These are phyloP conservation scores for Anaspis maculata DNA, from an alignment of 2,888 invertebrate species.

Conservation along the genomic window DNA sequence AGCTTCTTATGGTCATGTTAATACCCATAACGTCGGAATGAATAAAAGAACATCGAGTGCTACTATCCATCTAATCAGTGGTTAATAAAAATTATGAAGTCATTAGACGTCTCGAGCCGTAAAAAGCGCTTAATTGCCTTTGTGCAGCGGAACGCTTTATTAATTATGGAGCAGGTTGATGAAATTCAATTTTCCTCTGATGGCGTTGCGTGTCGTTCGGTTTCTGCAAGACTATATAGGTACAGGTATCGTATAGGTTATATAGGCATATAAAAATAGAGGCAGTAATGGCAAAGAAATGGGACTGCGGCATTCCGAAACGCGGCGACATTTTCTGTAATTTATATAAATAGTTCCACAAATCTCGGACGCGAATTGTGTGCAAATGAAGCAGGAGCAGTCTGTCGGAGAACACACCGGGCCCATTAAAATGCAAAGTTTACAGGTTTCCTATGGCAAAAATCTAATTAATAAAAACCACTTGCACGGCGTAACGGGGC, in stretches of 20 bases:
- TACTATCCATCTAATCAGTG: too few relatives aligned
- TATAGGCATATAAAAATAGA: slow-evolving; percentile 1
- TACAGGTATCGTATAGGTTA: too few relatives aligned
- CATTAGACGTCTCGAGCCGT: slow-evolving; percentile 8
- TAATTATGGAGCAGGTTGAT: slow-evolving; percentile 12
- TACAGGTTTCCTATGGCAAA: slow-evolving; percentile 16
- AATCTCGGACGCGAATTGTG: slow-evolving; percentile 30
- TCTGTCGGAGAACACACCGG: slow-evolving; percentile 26
- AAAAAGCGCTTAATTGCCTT: slow-evolving; percentile 13
- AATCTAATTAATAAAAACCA: slow-evolving; percentile 23
- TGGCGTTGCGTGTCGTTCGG: too few relatives aligned
- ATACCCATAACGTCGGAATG: too few relatives aligned
- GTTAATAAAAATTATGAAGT: slow-evolving; percentile 11
- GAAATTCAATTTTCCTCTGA: slow-evolving; percentile 9
- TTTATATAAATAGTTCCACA: slow-evolving; percentile 32
- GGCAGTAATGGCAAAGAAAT: slow-evolving; percentile 9
- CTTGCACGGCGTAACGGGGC: slow-evolving; percentile 3
- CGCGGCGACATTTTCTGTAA: slow-evolving; percentile 26
- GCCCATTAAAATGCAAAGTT: slow-evolving; percentile 26
- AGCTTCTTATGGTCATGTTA: too few relatives aligned
- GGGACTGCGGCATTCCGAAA: slow-evolving; percentile 25
- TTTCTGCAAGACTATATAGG: too few relatives aligned
- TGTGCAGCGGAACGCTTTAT: slow-evolving; percentile 12
- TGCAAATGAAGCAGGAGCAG: slow-evolving; percentile 29
- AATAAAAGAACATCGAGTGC: too few relatives aligned